These are phyloP conservation scores for Onychomys torridus DNA, from an alignment of 2,797 vertebrate species.

Conservation along the genomic window DNA sequence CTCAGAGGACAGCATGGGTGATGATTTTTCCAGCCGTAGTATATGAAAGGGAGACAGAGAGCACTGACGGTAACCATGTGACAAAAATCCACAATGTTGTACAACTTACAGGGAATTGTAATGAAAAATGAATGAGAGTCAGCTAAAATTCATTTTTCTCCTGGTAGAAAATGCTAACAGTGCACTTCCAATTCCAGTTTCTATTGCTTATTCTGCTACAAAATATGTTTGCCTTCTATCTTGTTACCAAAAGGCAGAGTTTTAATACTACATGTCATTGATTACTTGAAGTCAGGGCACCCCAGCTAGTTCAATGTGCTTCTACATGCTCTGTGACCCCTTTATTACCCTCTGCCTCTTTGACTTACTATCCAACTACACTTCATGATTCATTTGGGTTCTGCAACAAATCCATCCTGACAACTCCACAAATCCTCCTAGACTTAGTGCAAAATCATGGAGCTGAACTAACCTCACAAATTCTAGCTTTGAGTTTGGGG, in stretches of 20 bases:
- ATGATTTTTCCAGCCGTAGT: not conserved
- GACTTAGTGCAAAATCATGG: constrained; percentile 63
- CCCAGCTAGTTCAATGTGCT: not conserved
- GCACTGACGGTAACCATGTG: not conserved
- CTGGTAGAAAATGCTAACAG: not conserved
- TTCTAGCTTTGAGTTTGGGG: constrained; percentile 56
- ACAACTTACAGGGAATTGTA: not conserved
- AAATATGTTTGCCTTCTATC: constrained; percentile 19
- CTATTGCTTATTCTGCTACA: not conserved
- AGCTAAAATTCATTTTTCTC: constrained; percentile 34
- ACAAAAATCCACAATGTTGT: not conserved
- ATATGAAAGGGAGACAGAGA: not conserved
- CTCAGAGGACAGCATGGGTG: not conserved
- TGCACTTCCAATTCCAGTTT: constrained; percentile 19
- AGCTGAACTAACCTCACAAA: constrained; percentile 60
- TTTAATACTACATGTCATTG: not conserved
- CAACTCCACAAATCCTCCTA: constrained; percentile 69
- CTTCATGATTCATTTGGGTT: constrained; percentile 69
- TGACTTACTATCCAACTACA: constrained; percentile 50
- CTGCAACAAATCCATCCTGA: constrained; percentile 73
- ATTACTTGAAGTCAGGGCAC: constrained; percentile 37
- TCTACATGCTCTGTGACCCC: not conserved
- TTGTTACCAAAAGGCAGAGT: constrained; percentile 61
- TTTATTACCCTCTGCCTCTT: constrained; percentile 63
- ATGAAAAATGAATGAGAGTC: not conserved